These are phyloP conservation scores for Helogale parvula DNA, from an alignment of 2,113 vertebrate species.

Conservation along the genomic window DNA sequence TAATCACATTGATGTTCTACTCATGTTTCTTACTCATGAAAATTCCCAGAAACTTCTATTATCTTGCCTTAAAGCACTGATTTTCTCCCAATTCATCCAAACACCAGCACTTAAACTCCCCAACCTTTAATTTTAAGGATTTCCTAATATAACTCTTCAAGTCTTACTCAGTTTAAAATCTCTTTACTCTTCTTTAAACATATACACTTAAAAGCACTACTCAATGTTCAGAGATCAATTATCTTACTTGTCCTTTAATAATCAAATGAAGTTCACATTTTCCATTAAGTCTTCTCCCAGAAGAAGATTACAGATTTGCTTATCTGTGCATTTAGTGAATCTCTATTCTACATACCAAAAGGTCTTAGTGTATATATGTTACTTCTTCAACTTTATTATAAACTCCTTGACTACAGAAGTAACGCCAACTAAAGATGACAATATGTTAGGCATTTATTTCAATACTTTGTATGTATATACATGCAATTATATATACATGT, in stretches of 20 bases:
- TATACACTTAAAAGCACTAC: neutral
- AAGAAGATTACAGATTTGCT: neutral
- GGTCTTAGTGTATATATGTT: neutral
- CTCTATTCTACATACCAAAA: neutral
- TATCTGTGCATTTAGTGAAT: neutral
- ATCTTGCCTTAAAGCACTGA: neutral
- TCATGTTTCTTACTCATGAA: slow-evolving; percentile 26
- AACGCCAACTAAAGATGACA: neutral
- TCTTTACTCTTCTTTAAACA: neutral
- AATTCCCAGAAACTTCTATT: neutral
- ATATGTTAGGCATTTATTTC: neutral
- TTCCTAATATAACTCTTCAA: neutral
- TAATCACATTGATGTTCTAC: neutral
- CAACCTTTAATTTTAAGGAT: neutral
- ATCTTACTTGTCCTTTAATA: neutral
- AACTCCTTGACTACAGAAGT: neutral
- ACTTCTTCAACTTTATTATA: neutral
- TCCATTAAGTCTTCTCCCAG: neutral
- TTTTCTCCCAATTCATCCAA: neutral
- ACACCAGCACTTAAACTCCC: neutral
- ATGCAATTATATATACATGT: neutral
- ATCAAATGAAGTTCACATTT: neutral
- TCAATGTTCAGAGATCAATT: neutral
- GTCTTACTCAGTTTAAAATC: neutral
- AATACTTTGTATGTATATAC: neutral